Conservation (phyloP, 2,113 vertebrate genomes). For the Larimichthys polyactis region DNA sequence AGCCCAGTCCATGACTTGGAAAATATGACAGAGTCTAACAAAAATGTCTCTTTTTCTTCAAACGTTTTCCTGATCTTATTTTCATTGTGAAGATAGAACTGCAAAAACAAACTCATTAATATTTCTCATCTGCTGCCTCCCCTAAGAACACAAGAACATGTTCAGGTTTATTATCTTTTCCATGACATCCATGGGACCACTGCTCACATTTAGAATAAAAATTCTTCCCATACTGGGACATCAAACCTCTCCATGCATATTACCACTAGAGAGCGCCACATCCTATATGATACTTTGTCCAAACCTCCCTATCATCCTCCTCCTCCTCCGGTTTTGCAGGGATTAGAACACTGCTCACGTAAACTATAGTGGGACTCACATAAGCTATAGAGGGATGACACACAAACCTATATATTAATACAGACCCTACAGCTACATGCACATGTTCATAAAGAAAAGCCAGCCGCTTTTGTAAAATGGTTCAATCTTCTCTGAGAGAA, state of each 20-base stretch:
- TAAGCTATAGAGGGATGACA: slow-evolving; percentile 56
- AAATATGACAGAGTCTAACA: not conserved
- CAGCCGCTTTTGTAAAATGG: not conserved
- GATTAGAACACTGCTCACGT: slow-evolving; percentile 68
- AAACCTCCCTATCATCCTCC: not conserved
- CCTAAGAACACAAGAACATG: not conserved
- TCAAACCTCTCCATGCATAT: not conserved
- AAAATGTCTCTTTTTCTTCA: not conserved
- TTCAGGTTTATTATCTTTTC: slow-evolving; percentile 11
- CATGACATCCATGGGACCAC: slow-evolving; percentile 4
- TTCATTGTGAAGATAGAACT: not conserved
- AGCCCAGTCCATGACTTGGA: not conserved
- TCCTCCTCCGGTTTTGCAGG: slow-evolving; percentile 27
- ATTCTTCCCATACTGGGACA: slow-evolving; percentile 21
- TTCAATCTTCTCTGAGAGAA: not conserved
- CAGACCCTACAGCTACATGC: slow-evolving; percentile 3
- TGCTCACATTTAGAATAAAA: not conserved
- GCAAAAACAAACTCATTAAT: not conserved
- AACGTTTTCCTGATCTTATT: not conserved
- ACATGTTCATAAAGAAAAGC: not conserved
- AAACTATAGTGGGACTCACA: slow-evolving; percentile 29
- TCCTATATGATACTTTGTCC: slow-evolving; percentile 1
- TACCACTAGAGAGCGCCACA: slow-evolving; percentile 68
- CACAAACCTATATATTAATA: slow-evolving; percentile 64
- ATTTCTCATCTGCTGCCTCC: slow-evolving; percentile 15